Evolutionary conservation across 2,888 invertebrate genomes (phyloP).

Genomic region (Bombylius discolor): DNA sequence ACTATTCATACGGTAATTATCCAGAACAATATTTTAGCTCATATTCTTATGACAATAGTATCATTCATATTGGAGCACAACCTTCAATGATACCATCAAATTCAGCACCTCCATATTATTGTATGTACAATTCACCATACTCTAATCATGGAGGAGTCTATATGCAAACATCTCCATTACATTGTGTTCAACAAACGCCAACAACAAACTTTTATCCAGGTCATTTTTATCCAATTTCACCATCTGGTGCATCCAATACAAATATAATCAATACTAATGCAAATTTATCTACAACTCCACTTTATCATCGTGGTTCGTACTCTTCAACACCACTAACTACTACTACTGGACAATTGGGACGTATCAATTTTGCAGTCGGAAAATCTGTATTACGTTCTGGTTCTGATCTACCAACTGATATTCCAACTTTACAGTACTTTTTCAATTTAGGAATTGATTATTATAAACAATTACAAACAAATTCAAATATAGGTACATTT

Average conservation of each 20-base stretch:
- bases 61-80: constrained; percentile 1
- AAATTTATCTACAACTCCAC: not conserved
- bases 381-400: constrained; percentile 24
- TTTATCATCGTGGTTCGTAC: too few relatives aligned
- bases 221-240: not conserved
- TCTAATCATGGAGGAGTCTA: not conserved
- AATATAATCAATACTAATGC: not conserved
- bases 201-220: not conserved
- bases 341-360: constrained; percentile 3
- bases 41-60: constrained; percentile 6
- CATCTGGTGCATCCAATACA: not conserved
- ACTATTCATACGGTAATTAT: not conserved
- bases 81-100: not conserved
- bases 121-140: constrained; percentile 7
- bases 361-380: constrained; percentile 23
- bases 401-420: constrained; percentile 37
- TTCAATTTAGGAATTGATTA: constrained; percentile 54
- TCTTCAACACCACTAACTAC: not conserved
- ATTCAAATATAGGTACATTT: not conserved
- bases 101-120: constrained; percentile 5
- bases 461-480: constrained; percentile 2
- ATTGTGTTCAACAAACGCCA: not conserved
- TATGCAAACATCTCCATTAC: not conserved
- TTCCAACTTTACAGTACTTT: constrained; percentile 49
- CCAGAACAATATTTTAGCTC: constrained; percentile 7